These are phyloP conservation scores for Amphimedon queenslandica DNA, from an alignment of 37 sponge, comb jelly and placozoan species.

Conservation along the genomic window DNA sequence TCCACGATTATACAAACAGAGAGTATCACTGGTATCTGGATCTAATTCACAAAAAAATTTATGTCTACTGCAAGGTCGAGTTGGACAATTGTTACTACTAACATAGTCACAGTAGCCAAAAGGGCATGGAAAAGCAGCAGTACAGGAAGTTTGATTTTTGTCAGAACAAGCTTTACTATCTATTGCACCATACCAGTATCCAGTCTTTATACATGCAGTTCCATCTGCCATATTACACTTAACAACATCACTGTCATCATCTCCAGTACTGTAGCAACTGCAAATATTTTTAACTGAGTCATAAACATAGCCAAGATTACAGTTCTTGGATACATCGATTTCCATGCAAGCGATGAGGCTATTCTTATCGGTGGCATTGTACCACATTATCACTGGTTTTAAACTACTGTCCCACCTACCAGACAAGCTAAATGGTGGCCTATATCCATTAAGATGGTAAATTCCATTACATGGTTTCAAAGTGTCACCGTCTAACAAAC, in stretches of 20 bases:
- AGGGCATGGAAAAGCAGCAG: background rate
- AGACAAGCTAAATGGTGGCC: too few species aligned
- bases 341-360: too few species aligned
- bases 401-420: too few species aligned
- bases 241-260: too few species aligned
- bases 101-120: constrained; percentile 3
- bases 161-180: background rate
- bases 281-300: background rate
- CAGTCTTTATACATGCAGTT: constrained; percentile 4
- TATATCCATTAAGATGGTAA: too few species aligned
- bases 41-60: background rate
- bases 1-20: background rate
- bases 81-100: background rate
- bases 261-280: background rate
- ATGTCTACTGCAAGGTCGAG: background rate
- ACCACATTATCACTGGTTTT: too few species aligned
- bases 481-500: too few species aligned
- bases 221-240: background rate
- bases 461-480: too few species aligned
- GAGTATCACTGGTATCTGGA: background rate
- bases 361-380: too few species aligned
- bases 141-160: too few species aligned
- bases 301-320: constrained; percentile 1
- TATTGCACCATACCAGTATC: constrained; percentile 14
- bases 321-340: too few species aligned